Evolutionary conservation across 2,113 vertebrate species (phyloP).

Genomic region (Anhinga anhinga): DNA sequence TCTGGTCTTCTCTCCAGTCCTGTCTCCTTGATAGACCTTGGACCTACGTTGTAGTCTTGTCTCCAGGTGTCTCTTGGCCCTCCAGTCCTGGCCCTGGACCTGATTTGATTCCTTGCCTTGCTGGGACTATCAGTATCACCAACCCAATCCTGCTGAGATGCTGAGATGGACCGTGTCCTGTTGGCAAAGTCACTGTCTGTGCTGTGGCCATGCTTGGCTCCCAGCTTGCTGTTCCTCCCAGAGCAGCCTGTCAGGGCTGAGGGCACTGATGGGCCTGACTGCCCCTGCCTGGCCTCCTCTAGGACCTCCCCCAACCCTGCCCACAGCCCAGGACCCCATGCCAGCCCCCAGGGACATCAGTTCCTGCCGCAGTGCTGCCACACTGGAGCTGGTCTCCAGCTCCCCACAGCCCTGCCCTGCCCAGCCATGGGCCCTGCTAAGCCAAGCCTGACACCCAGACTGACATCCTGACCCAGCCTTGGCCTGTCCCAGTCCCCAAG

Average conservation of each 20-base stretch:
- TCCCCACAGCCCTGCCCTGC: neutral
- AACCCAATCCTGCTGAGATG: neutral
- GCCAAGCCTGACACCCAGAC: neutral
- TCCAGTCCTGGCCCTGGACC: neutral
- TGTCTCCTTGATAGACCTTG: neutral
- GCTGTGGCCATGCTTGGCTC: neutral
- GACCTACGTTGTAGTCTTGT: neutral
- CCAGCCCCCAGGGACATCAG: neutral
- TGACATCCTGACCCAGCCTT: neutral
- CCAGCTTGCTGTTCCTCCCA: neutral
- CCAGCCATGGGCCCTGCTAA: rapidly evolving
- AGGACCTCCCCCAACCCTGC: neutral
- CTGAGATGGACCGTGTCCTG: neutral
- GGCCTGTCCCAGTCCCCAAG: neutral
- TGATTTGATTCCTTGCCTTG: neutral
- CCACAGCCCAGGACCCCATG: neutral
- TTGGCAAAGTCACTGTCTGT: neutral
- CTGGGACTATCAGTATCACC: neutral
- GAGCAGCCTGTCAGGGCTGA: neutral
- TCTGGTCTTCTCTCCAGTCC: neutral
- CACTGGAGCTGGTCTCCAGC: neutral
- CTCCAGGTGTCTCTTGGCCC: neutral
- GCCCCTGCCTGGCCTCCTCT: too few relatives aligned
- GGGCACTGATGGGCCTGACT: neutral
- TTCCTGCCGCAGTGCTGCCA: neutral